Conservation (phyloP, 2,888 invertebrate genomes). For the Macropis europaea region DNA sequence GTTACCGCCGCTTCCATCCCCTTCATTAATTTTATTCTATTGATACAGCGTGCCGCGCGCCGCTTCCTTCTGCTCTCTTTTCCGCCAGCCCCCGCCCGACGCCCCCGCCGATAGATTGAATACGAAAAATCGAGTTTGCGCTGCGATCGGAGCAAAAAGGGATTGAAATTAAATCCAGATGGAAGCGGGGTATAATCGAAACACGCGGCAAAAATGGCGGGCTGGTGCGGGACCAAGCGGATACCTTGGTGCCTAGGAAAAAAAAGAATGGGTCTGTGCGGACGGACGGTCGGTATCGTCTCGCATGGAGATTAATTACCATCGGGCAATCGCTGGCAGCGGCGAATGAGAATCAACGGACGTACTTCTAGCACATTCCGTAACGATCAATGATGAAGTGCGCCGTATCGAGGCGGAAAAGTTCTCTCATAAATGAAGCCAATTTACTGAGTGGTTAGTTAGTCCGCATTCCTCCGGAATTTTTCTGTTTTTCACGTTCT, state of each 20-base stretch:
- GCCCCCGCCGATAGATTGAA: conserved; percentile 30
- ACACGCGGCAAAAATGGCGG: conserved; percentile 8
- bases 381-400: conserved; percentile 45
- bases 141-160: conserved; percentile 43
- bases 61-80: too few species aligned
- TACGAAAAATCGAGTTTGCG: conserved; percentile 49
- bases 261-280: background rate
- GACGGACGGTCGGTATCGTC: conserved; percentile 35
- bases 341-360: conserved; percentile 24
- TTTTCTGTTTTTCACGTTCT: conserved; percentile 21
- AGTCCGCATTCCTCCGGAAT: conserved; percentile 60
- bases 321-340: conserved; percentile 29
- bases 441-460: conserved; percentile 72
- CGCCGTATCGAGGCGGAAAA: conserved; percentile 60
- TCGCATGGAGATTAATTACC: conserved; percentile 48
- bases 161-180: conserved; percentile 47
- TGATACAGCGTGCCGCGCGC: conserved; percentile 2
- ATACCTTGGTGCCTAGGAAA: conserved; percentile 14
- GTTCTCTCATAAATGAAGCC: conserved; percentile 72
- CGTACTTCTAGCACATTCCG: conserved; percentile 46
- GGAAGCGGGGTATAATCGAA: conserved; percentile 36
- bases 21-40: conserved; percentile 22
- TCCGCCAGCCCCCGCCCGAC: background rate
- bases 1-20: conserved; percentile 27
- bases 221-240: conserved; percentile 17